A percentile compares a stretch with the other conserved stretches of the same genome.
These are phyloP conservation scores for Globicephala melas DNA, from an alignment of 2,113 vertebrate species.

Conservation along the genomic window DNA sequence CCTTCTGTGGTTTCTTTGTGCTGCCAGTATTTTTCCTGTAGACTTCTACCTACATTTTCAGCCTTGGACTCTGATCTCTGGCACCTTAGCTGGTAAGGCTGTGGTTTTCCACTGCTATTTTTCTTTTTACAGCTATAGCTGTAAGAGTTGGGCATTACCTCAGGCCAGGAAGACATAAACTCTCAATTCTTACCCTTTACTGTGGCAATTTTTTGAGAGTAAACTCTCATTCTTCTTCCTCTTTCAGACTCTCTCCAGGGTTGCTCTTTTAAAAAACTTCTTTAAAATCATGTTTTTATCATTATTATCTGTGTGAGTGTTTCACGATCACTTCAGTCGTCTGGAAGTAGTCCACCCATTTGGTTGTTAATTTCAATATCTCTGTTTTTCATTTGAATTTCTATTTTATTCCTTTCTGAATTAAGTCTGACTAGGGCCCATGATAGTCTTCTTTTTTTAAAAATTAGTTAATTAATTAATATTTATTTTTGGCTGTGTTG, in stretches of 20 bases:
- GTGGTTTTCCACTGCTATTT: conserved; percentile 21
- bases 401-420: background rate
- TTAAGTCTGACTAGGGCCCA: conserved; percentile 12
- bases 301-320: background rate
- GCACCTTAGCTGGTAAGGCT: background rate
- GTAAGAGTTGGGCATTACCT: background rate
- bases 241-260: conserved; percentile 29
- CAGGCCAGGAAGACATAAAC: conserved; percentile 12
- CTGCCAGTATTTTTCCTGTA: conserved; percentile 57
- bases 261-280: background rate
- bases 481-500: no score
- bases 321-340: background rate
- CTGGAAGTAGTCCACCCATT: background rate
- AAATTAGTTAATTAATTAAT: no score
- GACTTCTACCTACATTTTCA: conserved; percentile 23
- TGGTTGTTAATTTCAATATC: conserved; percentile 9
- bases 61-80: conserved; percentile 47
- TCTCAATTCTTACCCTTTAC: conserved; percentile 37
- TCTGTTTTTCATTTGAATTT: conserved; percentile 19
- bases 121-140: background rate
- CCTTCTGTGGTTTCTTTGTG: background rate
- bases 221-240: background rate
- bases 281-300: background rate
- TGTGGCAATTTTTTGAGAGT: conserved; percentile 41
- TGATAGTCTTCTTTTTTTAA: background rate